Percentiles rank a stretch among this genome's conserved stretches.
Evolutionary conservation across 2,888 invertebrate genomes (phyloP).

Genomic region (Heliconius ismenius): DNA sequence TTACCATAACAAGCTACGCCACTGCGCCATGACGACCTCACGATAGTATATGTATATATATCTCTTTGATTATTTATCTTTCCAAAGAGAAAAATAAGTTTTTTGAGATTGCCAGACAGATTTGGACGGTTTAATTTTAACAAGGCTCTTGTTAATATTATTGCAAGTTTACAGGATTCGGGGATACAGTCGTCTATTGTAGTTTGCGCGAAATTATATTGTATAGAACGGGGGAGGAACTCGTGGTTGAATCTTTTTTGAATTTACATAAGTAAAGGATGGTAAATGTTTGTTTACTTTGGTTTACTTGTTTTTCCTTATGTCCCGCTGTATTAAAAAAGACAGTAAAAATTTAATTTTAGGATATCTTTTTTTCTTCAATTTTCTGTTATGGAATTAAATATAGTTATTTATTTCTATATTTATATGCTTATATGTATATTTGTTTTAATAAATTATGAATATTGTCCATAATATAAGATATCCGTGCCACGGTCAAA

Average conservation of each 20-base stretch:
- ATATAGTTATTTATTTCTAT: too few species aligned
- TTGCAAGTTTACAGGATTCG: slow-evolving; percentile 12
- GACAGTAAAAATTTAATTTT: too few species aligned
- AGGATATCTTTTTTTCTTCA: too few species aligned
- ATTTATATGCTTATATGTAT: too few species aligned
- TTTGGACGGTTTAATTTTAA: slow-evolving; percentile 27
- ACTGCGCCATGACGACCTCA: too few species aligned
- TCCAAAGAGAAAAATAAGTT: not conserved
- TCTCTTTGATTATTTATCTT: slow-evolving; percentile 16
- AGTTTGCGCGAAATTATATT: slow-evolving; percentile 9
- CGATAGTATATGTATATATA: not conserved
- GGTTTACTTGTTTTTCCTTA: not conserved
- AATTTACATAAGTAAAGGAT: not conserved
- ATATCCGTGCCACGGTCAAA: too few species aligned
- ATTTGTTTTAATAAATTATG: too few species aligned
- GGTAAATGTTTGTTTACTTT: not conserved
- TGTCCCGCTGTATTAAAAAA: not conserved
- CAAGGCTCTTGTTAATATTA: slow-evolving; percentile 24
- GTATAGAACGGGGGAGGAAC: not conserved
- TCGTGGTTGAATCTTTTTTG: not conserved
- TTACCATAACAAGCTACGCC: too few species aligned
- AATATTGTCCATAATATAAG: too few species aligned
- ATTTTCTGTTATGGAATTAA: too few species aligned
- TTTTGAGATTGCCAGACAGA: slow-evolving; percentile 18
- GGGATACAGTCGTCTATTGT: slow-evolving; percentile 6